phyloP scores from a whole-genome alignment of 2,797 vertebrate species.

The Etheostoma nigrum region DNA sequence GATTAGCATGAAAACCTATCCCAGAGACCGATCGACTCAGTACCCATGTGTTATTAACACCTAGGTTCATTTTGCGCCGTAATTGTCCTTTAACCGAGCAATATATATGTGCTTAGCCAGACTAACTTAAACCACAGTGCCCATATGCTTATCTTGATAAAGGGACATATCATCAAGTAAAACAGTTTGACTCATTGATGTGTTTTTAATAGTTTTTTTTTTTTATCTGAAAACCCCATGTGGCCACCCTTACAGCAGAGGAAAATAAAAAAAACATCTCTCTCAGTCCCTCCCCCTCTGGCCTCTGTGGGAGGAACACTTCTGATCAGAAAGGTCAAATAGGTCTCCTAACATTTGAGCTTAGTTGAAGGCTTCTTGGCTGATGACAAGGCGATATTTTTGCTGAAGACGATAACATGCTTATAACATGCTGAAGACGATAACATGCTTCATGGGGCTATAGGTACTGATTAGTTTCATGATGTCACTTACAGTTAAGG shows the following conservation, averaged over 20 bases:
- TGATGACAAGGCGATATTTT: constrained; percentile 16
- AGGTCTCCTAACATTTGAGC: background rate
- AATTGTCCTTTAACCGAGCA: too few species aligned
- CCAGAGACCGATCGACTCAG: too few species aligned
- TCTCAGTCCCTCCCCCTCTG: background rate
- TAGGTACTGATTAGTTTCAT: constrained; percentile 2
- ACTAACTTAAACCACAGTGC: background rate
- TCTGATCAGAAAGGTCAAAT: constrained; percentile 24
- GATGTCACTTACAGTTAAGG: background rate
- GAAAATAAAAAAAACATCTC: background rate
- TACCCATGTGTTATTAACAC: too few species aligned
- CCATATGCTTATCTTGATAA: background rate
- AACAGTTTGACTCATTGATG: too few species aligned
- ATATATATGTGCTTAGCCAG: too few species aligned
- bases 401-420: background rate
- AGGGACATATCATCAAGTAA: background rate
- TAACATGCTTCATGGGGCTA: background rate
- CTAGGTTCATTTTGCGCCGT: too few species aligned
- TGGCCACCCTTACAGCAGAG: background rate
- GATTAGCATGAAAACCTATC: too few species aligned
- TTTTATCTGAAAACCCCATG: background rate
- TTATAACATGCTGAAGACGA: too few species aligned
- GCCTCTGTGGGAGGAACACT: constrained; percentile 3
- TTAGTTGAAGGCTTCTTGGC: background rate
- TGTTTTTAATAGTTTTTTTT: too few species aligned